Evolutionary conservation across 1,140 invertebrate species (phyloP), one percentile per base, ranked within the genome.

Genomic region (Arctopsyche grandis): DNA sequence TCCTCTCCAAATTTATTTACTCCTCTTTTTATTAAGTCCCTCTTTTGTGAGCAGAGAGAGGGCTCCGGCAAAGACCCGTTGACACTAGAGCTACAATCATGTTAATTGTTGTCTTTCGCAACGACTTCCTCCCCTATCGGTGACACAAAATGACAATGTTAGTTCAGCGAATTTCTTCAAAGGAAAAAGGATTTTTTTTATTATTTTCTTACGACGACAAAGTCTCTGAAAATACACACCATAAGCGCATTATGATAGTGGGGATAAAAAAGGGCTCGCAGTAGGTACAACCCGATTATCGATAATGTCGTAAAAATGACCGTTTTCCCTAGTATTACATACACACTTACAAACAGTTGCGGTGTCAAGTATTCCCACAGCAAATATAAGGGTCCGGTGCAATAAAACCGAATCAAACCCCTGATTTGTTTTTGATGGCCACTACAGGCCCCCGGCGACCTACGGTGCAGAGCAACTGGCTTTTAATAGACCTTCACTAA

Each of bases 391-490:
- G 56, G 73, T 75, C 75, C 69, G 63, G 24, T 26, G 74, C 80
- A 81, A 79, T 79, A 81, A 81, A 81, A 81, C 73, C 70, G 78
- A 71, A 77, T 77, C 80, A 79, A 79, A 63, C 24, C 58, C 58
- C 75, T 79, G 78, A 81, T 81, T 81, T 74, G 77, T 79, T 81
- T 81, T 81, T 77, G 74, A 79, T 79, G 78, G 71, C 78, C 26
- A 16, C 12, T 14, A 77, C 29, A 58, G 44, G 73, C 74, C 73
- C 78, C 52, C 12, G 73, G 48, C 73, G 73, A 75, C 73, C 73
- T 1, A 16, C 44, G 46, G 19, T 60, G 73, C 9, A 21, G 58
- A 21, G 22, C 52, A 76, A 76, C 58, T 66, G 80, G 71, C 70
- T 46, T 56, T 76, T 63, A 58, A 80, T 80, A 66, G 69, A 70